Conservation (phyloP, 2,113 vertebrate species). For the Heterocephalus glaber region DNA sequence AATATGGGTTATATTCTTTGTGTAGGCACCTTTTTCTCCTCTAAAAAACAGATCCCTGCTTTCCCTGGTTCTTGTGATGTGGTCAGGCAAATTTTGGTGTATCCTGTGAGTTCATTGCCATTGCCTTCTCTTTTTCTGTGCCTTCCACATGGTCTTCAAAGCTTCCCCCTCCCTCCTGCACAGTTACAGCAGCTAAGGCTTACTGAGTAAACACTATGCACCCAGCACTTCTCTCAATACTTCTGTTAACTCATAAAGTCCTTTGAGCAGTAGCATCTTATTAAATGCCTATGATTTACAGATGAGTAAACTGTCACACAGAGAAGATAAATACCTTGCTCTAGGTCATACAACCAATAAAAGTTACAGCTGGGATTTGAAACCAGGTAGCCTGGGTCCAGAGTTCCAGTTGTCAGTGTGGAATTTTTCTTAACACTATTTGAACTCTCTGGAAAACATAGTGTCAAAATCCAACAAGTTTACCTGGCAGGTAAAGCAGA, state of each 20-base stretch:
- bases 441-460: neutral
- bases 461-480: neutral
- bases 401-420: no score
- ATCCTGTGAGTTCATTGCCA: neutral
- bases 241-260: neutral
- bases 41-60: neutral
- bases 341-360: neutral
- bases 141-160: neutral
- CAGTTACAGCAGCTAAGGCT: neutral
- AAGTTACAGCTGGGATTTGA: neutral
- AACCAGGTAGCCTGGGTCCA: neutral
- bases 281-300: neutral
- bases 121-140: neutral
- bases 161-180: neutral
- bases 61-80: neutral
- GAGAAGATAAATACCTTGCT: neutral
- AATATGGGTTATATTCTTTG: no score
- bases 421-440: neutral
- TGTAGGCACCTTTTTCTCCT: neutral
- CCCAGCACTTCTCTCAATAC: neutral
- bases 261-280: neutral
- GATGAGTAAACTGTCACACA: neutral
- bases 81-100: neutral
- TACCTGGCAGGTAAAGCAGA: neutral
- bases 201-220: neutral